Evolutionary conservation across 1,140 invertebrate genomes (phyloP), one percentile per base, ranked within the genome.

Genomic region (Chironomus striatipennis): DNA sequence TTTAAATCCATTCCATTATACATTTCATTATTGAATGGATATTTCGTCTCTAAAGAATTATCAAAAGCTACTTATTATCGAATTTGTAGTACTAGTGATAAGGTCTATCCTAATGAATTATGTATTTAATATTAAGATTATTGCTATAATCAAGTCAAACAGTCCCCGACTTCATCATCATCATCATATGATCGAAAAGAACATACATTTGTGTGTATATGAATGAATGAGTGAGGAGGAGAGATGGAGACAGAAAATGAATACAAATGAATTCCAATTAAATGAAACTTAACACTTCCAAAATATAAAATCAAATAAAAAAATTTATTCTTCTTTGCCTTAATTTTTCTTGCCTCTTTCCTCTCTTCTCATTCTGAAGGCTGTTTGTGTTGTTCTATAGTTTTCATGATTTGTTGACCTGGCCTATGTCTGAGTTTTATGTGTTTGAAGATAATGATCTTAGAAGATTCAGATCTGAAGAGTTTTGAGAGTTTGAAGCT

Each of bases 261-360:
- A 70, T 70, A 70, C 65, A 70, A 70, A 70, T 70, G 65, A 70
- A 70, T 70, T 70, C 65, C 65, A 70, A 70, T 70, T 70, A 70
- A 70, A 70, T 17, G 65, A 70, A 70, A 70, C 65, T 70, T 70
- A 17, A 70, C 65, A 70, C 65, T 70, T 70, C 47, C 47, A 57
- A 57, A 57, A 57, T 34, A 34, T 34, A 34, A 34, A 34, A 34
- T 34, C 24, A 34, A 34, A 34, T 34, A 34, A 34, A 34, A 34
- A 34, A 34, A 34, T 34, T 34, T 2, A 57, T 12, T 57, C 47
- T 57, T 57, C 47, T 12, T 57, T 15, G 12, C 47, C n/a, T n/a
- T 57, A 12, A n/a, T 15, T n/a, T 57, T 57, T 57, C 47, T 57
- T 57, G 12, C 15, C 43, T 47, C 7, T 47, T 8, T 8, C 8